Evolutionary conservation across 2,797 vertebrate genomes (phyloP).

Genomic region (Microctenopoma stevenorrisi): DNA sequence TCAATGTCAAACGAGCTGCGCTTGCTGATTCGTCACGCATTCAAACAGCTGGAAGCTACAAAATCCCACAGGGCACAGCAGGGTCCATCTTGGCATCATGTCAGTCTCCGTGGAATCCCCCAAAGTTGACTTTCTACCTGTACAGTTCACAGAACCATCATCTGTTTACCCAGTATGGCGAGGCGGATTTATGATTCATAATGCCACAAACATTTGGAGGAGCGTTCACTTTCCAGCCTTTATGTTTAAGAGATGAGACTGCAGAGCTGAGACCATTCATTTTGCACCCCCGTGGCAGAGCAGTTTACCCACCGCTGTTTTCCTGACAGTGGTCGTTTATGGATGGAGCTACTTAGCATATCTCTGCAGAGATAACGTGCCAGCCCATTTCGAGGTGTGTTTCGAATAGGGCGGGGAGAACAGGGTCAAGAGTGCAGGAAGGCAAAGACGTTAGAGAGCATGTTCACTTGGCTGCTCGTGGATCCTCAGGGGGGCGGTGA

Average conservation of each 20-base stretch:
- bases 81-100: conserved; percentile 24
- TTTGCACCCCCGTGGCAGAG: conserved; percentile 50
- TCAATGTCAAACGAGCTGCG: conserved; percentile 24
- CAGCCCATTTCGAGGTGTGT: conserved; percentile 56
- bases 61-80: conserved; percentile 31
- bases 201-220: conserved; percentile 19
- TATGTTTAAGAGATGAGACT: conserved; percentile 65
- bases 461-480: conserved; percentile 45
- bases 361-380: conserved; percentile 47
- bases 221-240: conserved; percentile 36
- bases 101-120: conserved; percentile 20
- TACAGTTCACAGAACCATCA: conserved; percentile 31
- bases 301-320: conserved; percentile 56
- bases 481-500: conserved; percentile 47
- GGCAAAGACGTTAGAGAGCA: conserved; percentile 36
- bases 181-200: conserved; percentile 52
- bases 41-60: conserved; percentile 59
- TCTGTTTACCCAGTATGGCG: conserved; percentile 50
- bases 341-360: conserved; percentile 55
- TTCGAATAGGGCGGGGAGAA: conserved; percentile 33
- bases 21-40: conserved; percentile 36
- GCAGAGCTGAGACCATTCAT: conserved; percentile 45
- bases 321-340: conserved; percentile 48
- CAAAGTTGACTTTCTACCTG: conserved; percentile 35
- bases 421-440: conserved; percentile 37